phyloP scores from a whole-genome alignment of 2,797 vertebrate species.

The Scomberomorus guttatus region DNA sequence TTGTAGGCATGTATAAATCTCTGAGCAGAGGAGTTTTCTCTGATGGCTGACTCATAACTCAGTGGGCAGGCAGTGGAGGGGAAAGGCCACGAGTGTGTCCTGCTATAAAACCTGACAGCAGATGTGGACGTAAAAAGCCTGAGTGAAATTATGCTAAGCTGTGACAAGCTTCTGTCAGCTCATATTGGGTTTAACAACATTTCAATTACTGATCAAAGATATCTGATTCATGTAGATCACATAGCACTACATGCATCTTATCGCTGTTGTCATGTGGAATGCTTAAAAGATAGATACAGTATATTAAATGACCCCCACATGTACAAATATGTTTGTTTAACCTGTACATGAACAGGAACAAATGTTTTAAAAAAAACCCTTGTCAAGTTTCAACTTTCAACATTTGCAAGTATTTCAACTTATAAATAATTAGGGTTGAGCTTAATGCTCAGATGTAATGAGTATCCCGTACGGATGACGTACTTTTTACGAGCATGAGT shows the following conservation, averaged over 20 bases:
- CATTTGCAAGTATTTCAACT: too few relatives aligned
- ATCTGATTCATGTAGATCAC: slow-evolving; percentile 5
- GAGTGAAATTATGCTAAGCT: slow-evolving; percentile 25
- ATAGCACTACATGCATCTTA: neutral
- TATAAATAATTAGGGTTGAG: too few relatives aligned
- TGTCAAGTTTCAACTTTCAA: too few relatives aligned
- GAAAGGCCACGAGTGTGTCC: slow-evolving; percentile 24
- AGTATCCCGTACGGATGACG: too few relatives aligned
- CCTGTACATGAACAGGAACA: too few relatives aligned
- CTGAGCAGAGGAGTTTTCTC: slow-evolving; percentile 11
- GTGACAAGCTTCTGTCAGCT: slow-evolving; percentile 13
- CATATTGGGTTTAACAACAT: neutral
- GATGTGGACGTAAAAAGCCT: slow-evolving; percentile 15
- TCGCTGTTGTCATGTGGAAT: neutral
- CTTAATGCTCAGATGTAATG: too few relatives aligned
- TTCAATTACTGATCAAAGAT: slow-evolving; percentile 2
- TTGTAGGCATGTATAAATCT: slow-evolving; percentile 44
- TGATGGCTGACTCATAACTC: slow-evolving; percentile 43
- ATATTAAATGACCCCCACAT: neutral
- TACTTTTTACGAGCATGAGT: too few relatives aligned
- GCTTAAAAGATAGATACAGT: neutral
- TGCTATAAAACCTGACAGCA: slow-evolving; percentile 31
- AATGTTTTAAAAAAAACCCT: too few relatives aligned
- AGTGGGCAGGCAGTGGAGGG: slow-evolving; percentile 9
- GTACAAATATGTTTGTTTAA: too few relatives aligned